Conservation (phyloP, 2,888 invertebrate genomes). For the Tricholauxania praeusta region DNA sequence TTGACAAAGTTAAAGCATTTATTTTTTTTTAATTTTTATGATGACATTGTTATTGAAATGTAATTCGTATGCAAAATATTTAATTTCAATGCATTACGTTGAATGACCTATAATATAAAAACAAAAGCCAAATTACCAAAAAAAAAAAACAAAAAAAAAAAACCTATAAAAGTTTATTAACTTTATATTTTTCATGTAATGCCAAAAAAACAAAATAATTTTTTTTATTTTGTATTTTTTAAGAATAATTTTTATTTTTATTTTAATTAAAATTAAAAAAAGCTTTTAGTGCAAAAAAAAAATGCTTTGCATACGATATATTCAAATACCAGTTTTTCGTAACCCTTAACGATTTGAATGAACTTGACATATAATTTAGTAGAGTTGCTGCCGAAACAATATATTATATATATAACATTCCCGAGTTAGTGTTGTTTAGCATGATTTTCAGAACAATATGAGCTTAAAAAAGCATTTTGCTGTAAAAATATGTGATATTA, state of each 20-base stretch:
- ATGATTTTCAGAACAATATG: no score
- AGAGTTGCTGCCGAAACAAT: no score
- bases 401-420: no score
- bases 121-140: neutral
- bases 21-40: neutral
- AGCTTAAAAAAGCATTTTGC: no score
- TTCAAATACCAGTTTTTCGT: no score
- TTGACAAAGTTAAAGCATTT: neutral
- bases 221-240: neutral
- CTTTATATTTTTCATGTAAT: neutral
- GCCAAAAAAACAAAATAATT: neutral
- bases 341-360: no score
- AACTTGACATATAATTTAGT: no score
- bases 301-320: no score
- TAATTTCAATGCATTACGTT: conserved; percentile 28
- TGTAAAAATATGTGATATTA: no score
- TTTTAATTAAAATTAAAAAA: neutral
- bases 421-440: no score
- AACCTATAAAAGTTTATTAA: conserved; percentile 12
- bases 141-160: neutral
- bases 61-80: conserved; percentile 15
- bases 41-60: conserved; percentile 20
- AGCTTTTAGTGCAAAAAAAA: no score
- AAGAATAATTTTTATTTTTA: neutral
- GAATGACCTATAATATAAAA: conserved; percentile 23